A percentile compares a stretch with the other conserved stretches of the same genome.
phyloP scores from a whole-genome alignment of 2,113 vertebrate species.

The Eulemur rufifrons region DNA sequence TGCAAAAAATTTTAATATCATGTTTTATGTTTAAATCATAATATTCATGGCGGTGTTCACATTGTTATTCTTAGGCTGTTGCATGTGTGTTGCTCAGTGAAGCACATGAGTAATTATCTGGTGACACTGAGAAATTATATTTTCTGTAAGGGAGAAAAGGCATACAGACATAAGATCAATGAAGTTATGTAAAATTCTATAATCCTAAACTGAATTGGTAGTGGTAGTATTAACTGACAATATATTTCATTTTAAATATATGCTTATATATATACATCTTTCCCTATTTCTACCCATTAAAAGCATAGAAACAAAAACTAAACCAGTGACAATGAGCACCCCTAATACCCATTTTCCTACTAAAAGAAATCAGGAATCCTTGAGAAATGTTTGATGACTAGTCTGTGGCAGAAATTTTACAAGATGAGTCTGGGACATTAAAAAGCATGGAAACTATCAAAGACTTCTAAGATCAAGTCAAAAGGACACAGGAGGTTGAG shows the following conservation, averaged over 20 bases:
- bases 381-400: not conserved
- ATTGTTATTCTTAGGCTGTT: not conserved
- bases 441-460: not conserved
- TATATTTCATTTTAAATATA: slow-evolving; percentile 7
- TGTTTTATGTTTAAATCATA: slow-evolving; percentile 4
- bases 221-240: not conserved
- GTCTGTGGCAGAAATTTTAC: not conserved
- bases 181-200: slow-evolving; percentile 43
- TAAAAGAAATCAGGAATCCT: not conserved
- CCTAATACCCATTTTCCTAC: not conserved
- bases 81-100: not conserved
- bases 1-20: not conserved
- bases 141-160: slow-evolving; percentile 3
- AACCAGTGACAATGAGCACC: not conserved
- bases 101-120: not conserved
- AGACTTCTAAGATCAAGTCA: not conserved
- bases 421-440: not conserved
- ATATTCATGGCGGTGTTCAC: not conserved
- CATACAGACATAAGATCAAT: slow-evolving; percentile 5
- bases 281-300: not conserved
- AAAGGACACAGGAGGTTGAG: not conserved
- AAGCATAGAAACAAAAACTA: not conserved
- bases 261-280: not conserved
- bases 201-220: slow-evolving; percentile 33
- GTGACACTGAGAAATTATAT: slow-evolving; percentile 27